A percentile compares a stretch with the other conserved stretches of the same genome.
phyloP scores from a whole-genome alignment of 1,140 invertebrate genomes.

The Asobara japonica region DNA sequence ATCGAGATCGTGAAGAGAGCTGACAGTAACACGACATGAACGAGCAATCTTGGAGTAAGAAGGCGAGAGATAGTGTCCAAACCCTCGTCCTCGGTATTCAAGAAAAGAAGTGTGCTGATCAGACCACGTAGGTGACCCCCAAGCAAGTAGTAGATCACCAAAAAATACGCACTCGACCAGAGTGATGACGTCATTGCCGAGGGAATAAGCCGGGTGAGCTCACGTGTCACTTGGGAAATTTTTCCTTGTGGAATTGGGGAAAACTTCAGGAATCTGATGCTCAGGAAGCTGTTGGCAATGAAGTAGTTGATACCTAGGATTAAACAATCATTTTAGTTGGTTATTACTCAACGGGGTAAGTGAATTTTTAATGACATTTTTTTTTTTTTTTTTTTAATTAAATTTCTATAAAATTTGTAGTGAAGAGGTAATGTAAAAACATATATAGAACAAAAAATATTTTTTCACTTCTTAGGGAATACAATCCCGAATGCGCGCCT shows the following conservation, averaged over 20 bases:
- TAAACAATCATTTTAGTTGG: too few species aligned
- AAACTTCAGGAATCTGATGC: constrained; percentile 62
- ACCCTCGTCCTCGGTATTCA: constrained; percentile 61
- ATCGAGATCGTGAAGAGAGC: constrained; percentile 75
- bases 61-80: constrained; percentile 67
- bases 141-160: constrained; percentile 70
- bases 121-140: constrained; percentile 58
- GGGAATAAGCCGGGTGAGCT: constrained; percentile 68
- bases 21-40: constrained; percentile 75
- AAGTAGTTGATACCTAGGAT: constrained; percentile 78
- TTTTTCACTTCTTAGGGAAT: too few species aligned
- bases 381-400: too few species aligned
- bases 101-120: constrained; percentile 38
- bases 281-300: constrained; percentile 67
- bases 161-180: constrained; percentile 72
- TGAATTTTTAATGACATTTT: too few species aligned
- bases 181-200: constrained; percentile 69
- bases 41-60: constrained; percentile 67
- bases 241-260: constrained; percentile 75
- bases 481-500: too few species aligned
- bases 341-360: too few species aligned
- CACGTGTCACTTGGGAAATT: constrained; percentile 71
- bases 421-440: too few species aligned
- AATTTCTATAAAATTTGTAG: too few species aligned
- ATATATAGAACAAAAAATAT: too few species aligned